Evolutionary conservation across 2,888 invertebrate genomes (phyloP), one percentile per base, ranked within the genome.

Genomic region (Aphelenchoides bicaudatus): DNA sequence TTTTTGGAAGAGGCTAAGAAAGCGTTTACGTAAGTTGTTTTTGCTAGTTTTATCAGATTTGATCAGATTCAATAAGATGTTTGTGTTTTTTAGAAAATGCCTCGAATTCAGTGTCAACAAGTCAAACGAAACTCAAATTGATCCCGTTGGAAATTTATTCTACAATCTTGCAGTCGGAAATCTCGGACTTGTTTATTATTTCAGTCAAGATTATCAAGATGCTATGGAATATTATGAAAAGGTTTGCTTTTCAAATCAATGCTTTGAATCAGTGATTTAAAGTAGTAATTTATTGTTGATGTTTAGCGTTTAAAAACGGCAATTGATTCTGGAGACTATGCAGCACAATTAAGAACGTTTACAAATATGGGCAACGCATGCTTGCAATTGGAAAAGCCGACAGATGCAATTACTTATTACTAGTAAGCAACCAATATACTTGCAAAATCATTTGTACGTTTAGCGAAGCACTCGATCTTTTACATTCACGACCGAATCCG

Each of bases 361-460:
- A 96, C 94, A 81, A 92, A 91, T 59, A 84, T 96, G 47, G 96
- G 94, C 13, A 96, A 96, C 79, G 94, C 94, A 0, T 94, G 91
- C 80, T 93, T 93, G 0, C 83, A 96, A 51, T 84, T 96, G 48
- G 85, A 90, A 31, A 91, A 96, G 82, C 93, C 91, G 81, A 86
- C 88, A 55, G 67, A 71, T 25, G 69, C 69, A 19, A 47, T 62
- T 23, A 49, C 60, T n/a, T 58, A 62, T 39, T 70, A 65, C 58
- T 28, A 43, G 65, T 62, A 27, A 25, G 58, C 25, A 23, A 10
- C 37, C 25, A 29, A 27, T 6, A 6, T 43, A 8, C n/a, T 43
- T 49, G 29, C 46, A 43, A 8, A 49, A 43, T 49, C 8, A 6
- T 6, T 49, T 49, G n/a, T 43, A 43, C 46, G n/a, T n/a, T 4